Conservation (phyloP, 2,113 vertebrate genomes). For the Macroglossus sobrinus region DNA sequence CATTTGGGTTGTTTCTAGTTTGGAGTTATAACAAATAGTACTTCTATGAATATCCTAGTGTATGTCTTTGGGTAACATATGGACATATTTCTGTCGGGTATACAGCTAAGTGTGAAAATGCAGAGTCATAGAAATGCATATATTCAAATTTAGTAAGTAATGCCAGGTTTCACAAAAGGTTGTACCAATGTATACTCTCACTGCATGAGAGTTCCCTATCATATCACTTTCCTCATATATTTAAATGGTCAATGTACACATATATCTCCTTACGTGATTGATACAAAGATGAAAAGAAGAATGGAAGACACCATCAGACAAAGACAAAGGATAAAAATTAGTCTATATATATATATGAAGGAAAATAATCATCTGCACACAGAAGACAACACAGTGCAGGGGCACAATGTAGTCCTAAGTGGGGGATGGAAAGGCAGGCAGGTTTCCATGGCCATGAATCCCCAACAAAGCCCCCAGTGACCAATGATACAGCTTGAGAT, state of each 20-base stretch:
- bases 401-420: background rate
- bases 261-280: background rate
- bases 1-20: background rate
- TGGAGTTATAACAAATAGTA: background rate
- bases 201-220: background rate
- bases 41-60: background rate
- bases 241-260: background rate
- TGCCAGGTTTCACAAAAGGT: background rate
- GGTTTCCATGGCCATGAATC: background rate
- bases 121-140: background rate
- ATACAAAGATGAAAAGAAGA: background rate
- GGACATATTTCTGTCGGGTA: background rate
- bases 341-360: background rate
- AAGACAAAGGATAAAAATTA: background rate
- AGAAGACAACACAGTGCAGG: background rate
- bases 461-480: background rate
- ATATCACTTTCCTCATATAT: background rate
- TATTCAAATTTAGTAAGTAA: background rate
- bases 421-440: background rate
- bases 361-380: background rate
- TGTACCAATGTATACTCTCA: background rate
- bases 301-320: background rate
- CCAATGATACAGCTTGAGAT: background rate
- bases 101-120: background rate
- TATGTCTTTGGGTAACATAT: background rate